A percentile compares a stretch with the other conserved stretches of the same genome.
phyloP scores from a whole-genome alignment of 2,797 vertebrate genomes.

The Rhynchonycteris naso region DNA sequence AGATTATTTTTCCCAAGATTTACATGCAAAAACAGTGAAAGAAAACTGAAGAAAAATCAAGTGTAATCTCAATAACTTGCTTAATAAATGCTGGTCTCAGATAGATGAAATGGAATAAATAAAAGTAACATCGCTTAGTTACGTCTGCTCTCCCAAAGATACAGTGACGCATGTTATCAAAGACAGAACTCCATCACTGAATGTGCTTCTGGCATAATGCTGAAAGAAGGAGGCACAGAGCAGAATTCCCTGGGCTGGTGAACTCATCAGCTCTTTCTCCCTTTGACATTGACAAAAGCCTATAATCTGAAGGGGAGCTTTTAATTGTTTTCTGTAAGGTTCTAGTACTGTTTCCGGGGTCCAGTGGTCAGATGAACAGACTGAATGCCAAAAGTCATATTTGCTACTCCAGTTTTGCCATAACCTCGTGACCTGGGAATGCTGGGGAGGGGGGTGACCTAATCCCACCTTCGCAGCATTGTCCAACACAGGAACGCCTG shows the following conservation, averaged over 20 bases:
- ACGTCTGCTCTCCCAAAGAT: slow-evolving; percentile 54
- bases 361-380: slow-evolving; percentile 60
- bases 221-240: neutral
- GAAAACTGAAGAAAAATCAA: slow-evolving; percentile 76
- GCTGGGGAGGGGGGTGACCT: neutral
- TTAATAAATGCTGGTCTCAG: slow-evolving; percentile 63
- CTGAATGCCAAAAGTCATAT: slow-evolving; percentile 33
- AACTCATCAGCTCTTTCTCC: slow-evolving; percentile 47
- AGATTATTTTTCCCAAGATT: slow-evolving; percentile 62
- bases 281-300: slow-evolving; percentile 68
- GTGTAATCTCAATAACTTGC: slow-evolving; percentile 54
- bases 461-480: neutral
- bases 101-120: slow-evolving; percentile 46
- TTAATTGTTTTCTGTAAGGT: slow-evolving; percentile 73
- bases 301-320: slow-evolving; percentile 39
- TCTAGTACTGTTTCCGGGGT: slow-evolving; percentile 71
- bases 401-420: slow-evolving; percentile 45
- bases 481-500: neutral
- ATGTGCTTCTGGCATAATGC: neutral
- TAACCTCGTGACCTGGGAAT: slow-evolving; percentile 22
- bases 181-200: slow-evolving; percentile 41
- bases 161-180: slow-evolving; percentile 47
- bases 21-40: slow-evolving; percentile 62
- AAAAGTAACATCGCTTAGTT: slow-evolving; percentile 48
- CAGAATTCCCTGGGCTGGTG: slow-evolving; percentile 39